Conservation (phyloP, 2,113 vertebrate genomes). For the Shinisaurus crocodilurus region DNA sequence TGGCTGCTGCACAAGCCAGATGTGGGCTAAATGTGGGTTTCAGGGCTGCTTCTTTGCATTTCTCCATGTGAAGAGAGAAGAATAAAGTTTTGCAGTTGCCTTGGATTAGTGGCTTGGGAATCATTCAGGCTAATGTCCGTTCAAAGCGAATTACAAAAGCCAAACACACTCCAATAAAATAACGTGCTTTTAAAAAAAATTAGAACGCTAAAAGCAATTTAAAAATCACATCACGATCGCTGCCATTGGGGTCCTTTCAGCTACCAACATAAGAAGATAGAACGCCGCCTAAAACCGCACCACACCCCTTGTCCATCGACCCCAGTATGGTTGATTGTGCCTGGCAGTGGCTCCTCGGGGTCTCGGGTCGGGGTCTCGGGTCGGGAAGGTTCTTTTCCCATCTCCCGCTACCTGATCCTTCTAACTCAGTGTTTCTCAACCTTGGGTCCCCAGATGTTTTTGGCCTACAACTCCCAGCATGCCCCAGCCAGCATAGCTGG, state of each 20-base stretch:
- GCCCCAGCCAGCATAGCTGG: too few relatives aligned
- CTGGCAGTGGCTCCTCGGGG: too few relatives aligned
- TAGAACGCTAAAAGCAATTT: neutral
- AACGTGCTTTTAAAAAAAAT: neutral
- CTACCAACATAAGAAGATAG: neutral
- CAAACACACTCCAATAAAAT: neutral
- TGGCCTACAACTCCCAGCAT: too few relatives aligned
- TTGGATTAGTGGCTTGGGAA: neutral
- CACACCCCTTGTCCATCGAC: neutral
- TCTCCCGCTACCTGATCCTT: too few relatives aligned
- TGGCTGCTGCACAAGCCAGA: slow-evolving; percentile 51
- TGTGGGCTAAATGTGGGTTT: slow-evolving; percentile 27
- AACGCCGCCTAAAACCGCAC: neutral
- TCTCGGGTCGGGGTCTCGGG: too few relatives aligned
- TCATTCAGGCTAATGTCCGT: neutral
- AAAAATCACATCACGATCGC: neutral
- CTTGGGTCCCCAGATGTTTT: too few relatives aligned
- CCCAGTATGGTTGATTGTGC: too few relatives aligned
- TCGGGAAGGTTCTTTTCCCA: too few relatives aligned
- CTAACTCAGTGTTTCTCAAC: too few relatives aligned
- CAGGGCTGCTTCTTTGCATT: slow-evolving; percentile 53
- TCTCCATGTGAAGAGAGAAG: slow-evolving; percentile 29
- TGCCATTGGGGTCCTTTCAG: neutral
- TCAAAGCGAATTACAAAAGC: neutral
- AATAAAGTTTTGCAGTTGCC: neutral